Evolutionary conservation across 2,113 vertebrate genomes (phyloP), one percentile per base, ranked within the genome.

Genomic region (Cyanistes caeruleus): DNA sequence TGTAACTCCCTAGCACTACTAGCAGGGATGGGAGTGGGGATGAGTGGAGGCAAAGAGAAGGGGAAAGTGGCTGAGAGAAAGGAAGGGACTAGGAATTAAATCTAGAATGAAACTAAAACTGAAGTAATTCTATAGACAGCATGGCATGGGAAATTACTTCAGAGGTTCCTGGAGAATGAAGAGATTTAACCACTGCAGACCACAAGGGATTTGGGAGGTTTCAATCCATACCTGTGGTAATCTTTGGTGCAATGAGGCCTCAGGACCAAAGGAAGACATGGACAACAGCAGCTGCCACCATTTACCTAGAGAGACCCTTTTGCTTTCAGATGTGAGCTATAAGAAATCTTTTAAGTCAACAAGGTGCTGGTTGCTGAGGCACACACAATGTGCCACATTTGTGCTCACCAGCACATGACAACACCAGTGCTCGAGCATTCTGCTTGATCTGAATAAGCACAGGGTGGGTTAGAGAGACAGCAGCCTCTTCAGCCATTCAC

Each of bases 381-480:
- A 73, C 30, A 33, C 20, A 13, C 19, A 30, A 12, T 1, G 1
- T 28, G 25, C 49, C 43, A 39, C 2, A 0, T 55, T 35, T 70
- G 30, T 63, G 13, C 37, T 70, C 27, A 20, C 25, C 39, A 63
- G 18, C 11, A 67, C 2, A 0, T 1, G 1, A 35, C 41, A 60
- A 2, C 23, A 46, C 16, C 46, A 74, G 1, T 24, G 33, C 10
- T 73, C 51, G 41, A 77, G 49, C 37, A 44, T 18, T 43, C 14
- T 68, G 27, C 33, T 75, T 27, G 22, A 44, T 35, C 1, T 0
- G 39, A 53, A 7, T 28, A 9, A 33, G 10, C 43, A 59, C 9
- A 33, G 39, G 19, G 5, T 76, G 51, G 10, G 10, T 33, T 35
- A 58, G n/a, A 58, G 18, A 69, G 13, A 56, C 4, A 63, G 62